These are phyloP conservation scores for Orchesella cincta DNA, from an alignment of 1,140 invertebrate species.

Conservation along the genomic window DNA sequence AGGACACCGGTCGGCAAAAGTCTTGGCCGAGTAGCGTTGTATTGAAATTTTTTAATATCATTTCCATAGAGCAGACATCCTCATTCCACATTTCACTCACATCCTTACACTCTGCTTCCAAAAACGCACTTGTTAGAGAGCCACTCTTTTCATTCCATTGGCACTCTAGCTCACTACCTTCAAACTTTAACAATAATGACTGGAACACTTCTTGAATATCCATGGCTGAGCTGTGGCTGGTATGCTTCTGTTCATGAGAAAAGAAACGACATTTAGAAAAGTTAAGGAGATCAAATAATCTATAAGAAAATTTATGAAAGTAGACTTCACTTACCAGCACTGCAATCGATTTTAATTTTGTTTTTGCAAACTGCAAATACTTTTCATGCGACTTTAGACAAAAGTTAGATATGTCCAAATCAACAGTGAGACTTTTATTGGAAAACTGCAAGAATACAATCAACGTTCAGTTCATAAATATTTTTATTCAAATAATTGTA, in stretches of 20 bases:
- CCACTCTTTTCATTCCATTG: conserved; percentile 46
- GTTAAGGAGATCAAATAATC: too few relatives aligned
- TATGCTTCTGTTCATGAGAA: conserved; percentile 33
- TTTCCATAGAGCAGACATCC: conserved; percentile 41
- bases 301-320: background rate
- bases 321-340: conserved; percentile 38
- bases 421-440: conserved; percentile 41
- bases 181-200: conserved; percentile 42
- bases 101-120: conserved; percentile 45
- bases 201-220: conserved; percentile 36
- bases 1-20: conserved; percentile 36
- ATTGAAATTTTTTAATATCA: conserved; percentile 43
- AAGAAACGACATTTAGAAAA: background rate
- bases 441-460: conserved; percentile 35
- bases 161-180: conserved; percentile 43
- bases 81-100: conserved; percentile 38
- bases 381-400: conserved; percentile 43
- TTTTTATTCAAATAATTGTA: conserved; percentile 18
- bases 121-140: conserved; percentile 34
- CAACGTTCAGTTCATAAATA: too few relatives aligned
- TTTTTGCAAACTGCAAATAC: conserved; percentile 44
- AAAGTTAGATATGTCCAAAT: conserved; percentile 49
- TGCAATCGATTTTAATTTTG: conserved; percentile 44
- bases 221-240: conserved; percentile 22
- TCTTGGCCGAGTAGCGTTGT: conserved; percentile 42